Conservation (phyloP, 1,140 invertebrate species). For the Oscheius sp. region DNA sequence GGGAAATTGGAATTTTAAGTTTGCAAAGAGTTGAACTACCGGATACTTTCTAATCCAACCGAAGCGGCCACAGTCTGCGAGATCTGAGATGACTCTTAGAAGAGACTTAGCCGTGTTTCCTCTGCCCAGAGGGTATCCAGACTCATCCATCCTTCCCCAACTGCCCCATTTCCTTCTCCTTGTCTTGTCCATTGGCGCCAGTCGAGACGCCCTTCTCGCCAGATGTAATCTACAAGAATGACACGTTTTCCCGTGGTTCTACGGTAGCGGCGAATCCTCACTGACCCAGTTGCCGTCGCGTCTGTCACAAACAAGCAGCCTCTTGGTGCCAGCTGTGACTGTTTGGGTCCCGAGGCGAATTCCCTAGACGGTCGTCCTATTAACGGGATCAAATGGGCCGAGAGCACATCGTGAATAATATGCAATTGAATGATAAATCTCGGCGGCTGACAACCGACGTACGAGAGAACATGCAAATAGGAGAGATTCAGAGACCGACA, state of each 20-base stretch:
- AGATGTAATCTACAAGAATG: constrained; percentile 3
- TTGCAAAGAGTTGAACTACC: background rate
- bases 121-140: background rate
- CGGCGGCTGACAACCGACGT: background rate
- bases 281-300: background rate
- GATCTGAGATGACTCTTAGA: background rate
- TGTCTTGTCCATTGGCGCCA: background rate
- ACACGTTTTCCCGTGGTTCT: constrained; percentile 9
- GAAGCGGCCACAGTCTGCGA: background rate
- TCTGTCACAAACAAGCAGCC: background rate
- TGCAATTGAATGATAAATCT: constrained; percentile 14
- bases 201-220: background rate
- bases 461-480: background rate
- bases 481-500: constrained; percentile 1
- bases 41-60: no score
- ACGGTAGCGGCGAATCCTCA: background rate
- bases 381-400: constrained; percentile 10
- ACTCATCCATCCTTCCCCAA: no score
- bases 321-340: background rate
- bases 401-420: constrained; percentile 10
- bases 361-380: constrained; percentile 2
- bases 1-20: background rate
- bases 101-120: background rate
- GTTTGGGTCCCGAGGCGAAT: background rate
- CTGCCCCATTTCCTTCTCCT: no score